phyloP scores from a whole-genome alignment of 2,797 vertebrate genomes.

The Lepidocolaptes lacrymiger region DNA sequence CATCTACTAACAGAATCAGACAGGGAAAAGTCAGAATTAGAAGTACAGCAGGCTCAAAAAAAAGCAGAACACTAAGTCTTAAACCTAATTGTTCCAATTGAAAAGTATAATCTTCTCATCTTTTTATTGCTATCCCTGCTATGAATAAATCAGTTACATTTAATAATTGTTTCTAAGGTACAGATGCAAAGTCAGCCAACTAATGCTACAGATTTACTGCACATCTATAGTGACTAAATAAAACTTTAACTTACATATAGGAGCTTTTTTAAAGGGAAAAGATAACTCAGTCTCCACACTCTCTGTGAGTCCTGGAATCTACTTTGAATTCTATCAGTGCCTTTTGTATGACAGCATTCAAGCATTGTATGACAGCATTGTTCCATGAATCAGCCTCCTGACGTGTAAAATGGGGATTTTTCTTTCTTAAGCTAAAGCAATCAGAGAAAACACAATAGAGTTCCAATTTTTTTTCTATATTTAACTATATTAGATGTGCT shows the following conservation, averaged over 20 bases:
- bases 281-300: background rate
- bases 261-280: background rate
- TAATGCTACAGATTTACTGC: background rate
- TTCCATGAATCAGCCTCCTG: background rate
- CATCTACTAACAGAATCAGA: background rate
- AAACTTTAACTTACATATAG: background rate
- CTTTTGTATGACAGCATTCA: background rate
- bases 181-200: background rate
- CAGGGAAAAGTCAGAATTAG: background rate
- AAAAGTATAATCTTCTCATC: background rate
- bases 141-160: background rate
- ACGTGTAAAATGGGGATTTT: background rate
- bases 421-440: background rate
- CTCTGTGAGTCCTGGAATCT: background rate
- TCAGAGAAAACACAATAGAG: background rate
- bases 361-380: background rate
- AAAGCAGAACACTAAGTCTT: background rate
- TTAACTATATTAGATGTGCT: background rate
- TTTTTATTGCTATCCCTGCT: background rate
- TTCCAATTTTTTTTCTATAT: background rate
- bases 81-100: background rate
- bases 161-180: background rate
- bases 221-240: background rate
- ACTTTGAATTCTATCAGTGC: background rate
- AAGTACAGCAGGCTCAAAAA: background rate